Evolutionary conservation across 2,888 invertebrate species (phyloP), one percentile per base, ranked within the genome.

Genomic region (Craniophora ligustri): DNA sequence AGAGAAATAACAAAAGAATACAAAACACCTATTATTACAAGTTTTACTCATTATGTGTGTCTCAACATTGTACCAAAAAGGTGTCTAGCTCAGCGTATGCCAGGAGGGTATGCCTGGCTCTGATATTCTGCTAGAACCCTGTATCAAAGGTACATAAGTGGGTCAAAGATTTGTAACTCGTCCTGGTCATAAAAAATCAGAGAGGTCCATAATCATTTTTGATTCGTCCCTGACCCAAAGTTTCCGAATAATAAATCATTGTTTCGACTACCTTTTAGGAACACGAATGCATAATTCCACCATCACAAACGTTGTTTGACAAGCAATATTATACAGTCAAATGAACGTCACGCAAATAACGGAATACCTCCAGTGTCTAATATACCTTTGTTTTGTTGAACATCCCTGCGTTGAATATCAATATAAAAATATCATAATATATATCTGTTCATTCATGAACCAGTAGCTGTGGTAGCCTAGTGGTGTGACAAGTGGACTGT

Each of bases 201-300:
- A 11, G 16, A 49, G 3, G 15, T 21, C 19, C 34, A 40, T 36
- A 38, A 44, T 31, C 18, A 42, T 58, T 54, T 10, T 53, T 21
- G 23, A 55, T 58, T 40, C 15, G 44, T 10, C 60, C 59, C 13
- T 61, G 58, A 61, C 50, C 45, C n/a, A 60, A 64, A 23, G 14
- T 55, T 34, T 3, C 5, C 5, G 32, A 28, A 44, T 38, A 40
- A 67, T 67, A 56, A 58, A 70, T 67, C 67, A 58, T 44, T 53
- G 40, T 48, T 50, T 56, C 36, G 58, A 42, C 55, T 47, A 50
- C 50, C 36, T 58, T 60, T 60, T 51, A 13, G 40, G 39, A 18
- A 39, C 32, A 44, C 14, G 35, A 57, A 48, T 69, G 72, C 67
- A 72, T 72, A 67, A 72, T 68, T 56, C 35, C n/a, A 23, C 41